Conservation (phyloP, 37 sponge, comb jelly and placozoan species). For the Hexactinellida sp. region DNA sequence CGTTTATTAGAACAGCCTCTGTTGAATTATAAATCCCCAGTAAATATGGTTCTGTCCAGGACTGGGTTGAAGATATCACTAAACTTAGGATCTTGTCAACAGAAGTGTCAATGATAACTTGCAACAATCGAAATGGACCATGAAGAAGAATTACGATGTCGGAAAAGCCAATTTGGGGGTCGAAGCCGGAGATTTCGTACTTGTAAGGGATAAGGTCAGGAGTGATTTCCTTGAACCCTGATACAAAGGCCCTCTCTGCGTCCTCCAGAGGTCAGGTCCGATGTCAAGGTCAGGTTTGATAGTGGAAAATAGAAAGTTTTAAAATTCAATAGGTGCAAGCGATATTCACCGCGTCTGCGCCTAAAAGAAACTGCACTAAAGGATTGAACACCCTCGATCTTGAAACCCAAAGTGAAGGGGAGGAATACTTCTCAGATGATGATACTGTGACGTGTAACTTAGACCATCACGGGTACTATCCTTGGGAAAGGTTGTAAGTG, state of each 20-base stretch:
- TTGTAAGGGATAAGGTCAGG: neutral
- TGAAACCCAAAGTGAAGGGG: neutral
- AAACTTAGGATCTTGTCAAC: neutral
- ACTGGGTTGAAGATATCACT: too few relatives aligned
- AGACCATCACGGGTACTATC: too few relatives aligned
- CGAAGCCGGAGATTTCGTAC: neutral
- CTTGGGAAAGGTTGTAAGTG: too few relatives aligned
- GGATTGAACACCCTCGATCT: neutral
- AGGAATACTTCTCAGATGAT: neutral
- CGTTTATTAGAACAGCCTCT: neutral
- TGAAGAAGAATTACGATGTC: neutral
- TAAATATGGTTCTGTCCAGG: neutral
- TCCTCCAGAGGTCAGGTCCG: neutral
- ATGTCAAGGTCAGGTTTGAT: too few relatives aligned
- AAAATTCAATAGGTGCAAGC: neutral
- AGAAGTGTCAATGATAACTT: neutral
- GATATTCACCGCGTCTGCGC: neutral
- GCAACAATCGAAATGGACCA: neutral
- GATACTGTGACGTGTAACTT: neutral
- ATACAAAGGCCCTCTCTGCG: neutral
- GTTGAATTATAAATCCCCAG: neutral
- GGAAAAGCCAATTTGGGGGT: neutral
- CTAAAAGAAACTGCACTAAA: neutral
- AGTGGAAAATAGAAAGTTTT: neutral
- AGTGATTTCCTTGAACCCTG: neutral